Evolutionary conservation across 2,888 invertebrate species (phyloP), one percentile per base, ranked within the genome.

Genomic region (Caenorhabditis sulstoni): DNA sequence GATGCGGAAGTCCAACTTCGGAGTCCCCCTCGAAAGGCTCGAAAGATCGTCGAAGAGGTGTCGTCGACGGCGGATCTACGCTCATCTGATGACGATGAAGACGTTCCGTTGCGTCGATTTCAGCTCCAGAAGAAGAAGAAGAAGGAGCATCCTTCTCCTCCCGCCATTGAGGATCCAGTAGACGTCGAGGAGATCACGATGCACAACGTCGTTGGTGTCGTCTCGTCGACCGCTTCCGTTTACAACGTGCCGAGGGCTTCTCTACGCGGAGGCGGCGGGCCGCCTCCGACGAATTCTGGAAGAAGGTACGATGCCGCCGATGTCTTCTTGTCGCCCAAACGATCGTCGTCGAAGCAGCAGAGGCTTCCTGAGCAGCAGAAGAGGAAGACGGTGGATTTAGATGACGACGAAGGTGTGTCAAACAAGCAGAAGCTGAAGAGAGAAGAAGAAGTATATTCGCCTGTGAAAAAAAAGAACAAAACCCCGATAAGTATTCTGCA

Each of bases 41-140:
- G 37, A 18, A 55, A 39, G 20, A 37, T 37, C 12, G 37, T 55
- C 11, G 55, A 37, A 39, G 55, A 55, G 55, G 55, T 55, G 16
- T 55, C 55, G 11, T 55, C 55, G 37, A 55, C 55, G 11, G 55
- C 55, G 37, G 14, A 39, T 11, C 16, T 55, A 11, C 55, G 16
- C 8, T 55, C 55, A 0, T 35, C 35, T 37, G 55, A 37, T 1
- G 53, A 53, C n/a, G 53, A 53, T 9, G 16, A 37, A 1, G 29
- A 29, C 29, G 29, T 29, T 3, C 29, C 7, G 4, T 5, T 7
- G 29, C 29, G 29, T 5, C 29, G 29, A 5, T 7, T 29, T 29
- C 29, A 29, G 29, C 29, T 29, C 7, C 29, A 29, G 29, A 3
- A 29, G 29, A 29, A 9, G 22, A 1, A 49, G 22, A 7, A 11